Evolutionary conservation across 2,888 invertebrate species (phyloP), one percentile per base, ranked within the genome.

Genomic region (Tachina fera): DNA sequence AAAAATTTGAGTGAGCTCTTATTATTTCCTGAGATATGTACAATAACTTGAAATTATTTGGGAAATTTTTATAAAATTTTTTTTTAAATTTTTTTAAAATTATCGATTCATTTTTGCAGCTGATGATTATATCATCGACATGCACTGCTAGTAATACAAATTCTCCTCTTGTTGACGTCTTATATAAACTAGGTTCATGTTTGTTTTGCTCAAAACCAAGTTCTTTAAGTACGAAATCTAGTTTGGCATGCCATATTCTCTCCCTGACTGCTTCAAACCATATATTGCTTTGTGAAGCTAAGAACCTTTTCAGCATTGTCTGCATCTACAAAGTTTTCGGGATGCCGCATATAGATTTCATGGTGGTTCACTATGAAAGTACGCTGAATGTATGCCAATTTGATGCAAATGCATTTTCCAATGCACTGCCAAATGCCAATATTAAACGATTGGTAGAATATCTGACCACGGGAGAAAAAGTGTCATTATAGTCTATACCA

Each of bases 231-330:
- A 72, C 76, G 67, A n/a, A 72, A 9, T 47, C 47, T 31, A 76
- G 11, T 16, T 47, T 76, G 5, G 47, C 67, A 67, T 88, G 86
- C 88, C 87, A 88, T 14, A 88, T 14, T 83, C n/a, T 13, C 84
- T 81, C 9, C 86, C 88, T 8, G 87, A 84, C 43, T 88, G 65
- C 10, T 76, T 67, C 9, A 76, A 47, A 1, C 65, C 61, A 49
- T 74, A 61, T 61, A 74, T 74, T 16, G 60, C 49, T 47, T 74
- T 75, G 14, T 43, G 41, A 5, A 75, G 19, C 16, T 56, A 5
- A 75, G 45, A 5, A 75, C 75, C 9, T 65, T 76, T 2, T 76
- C 9, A 0, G 65, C 19, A 67, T 76, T 31, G 3, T 43, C 10
- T 56, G 1, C 1, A 31, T 76, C 45, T 1, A 14, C 16, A 13